Base-by-base conservation (phyloP, 2,797 vertebrate genomes). In the Harpagifer antarcticus region DNA sequence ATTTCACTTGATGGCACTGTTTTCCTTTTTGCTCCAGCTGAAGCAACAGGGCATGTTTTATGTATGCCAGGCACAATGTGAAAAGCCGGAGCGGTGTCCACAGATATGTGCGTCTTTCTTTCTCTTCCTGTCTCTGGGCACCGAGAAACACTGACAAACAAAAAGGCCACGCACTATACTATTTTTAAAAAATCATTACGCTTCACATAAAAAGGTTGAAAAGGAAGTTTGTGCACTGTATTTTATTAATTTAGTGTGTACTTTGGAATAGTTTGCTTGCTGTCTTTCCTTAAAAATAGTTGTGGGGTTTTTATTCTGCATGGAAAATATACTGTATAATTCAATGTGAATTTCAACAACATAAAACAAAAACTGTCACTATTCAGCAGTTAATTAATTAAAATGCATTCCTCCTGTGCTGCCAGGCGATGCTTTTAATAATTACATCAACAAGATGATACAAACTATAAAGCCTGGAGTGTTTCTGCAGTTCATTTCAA, bases 1-100 rank as follows among this genome's bases (percentile, higher is more conserved):
- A 95, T 95, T 96, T 97, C 98, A 99, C 97, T 98, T 98, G 98
- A 99, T 99, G 98, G 98, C 98, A 99, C 95, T 99, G 97, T 99
- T 99, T 98, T 97, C 97, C 97, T 98, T 97, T 96, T 96, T 94
- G 95, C 91, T 91, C 84, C 78, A 49, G 78, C 90, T 75, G 83
- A 88, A 95, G 92, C 92, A 94, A 94, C 92, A 93, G 91, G 93
- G 83, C 86, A 90, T 93, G 91, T 93, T 94, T 95, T 91, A 93
- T 93, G 89, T 89, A 91, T 92, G 89, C 85, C 68, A 90, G 89
- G 91, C 87, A 91, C 88, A 89, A 87, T 88, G 77, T 86, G 82
- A 89, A 88, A 88, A 87, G 68, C 84, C 74, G 44, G 81, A 37
- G 83, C 83, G 88, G 65, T 88, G 89, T n/a, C 84, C 87, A 89